These are phyloP conservation scores for Drosophila koepferae DNA, from an alignment of 2,888 invertebrate species.

Conservation along the genomic window DNA sequence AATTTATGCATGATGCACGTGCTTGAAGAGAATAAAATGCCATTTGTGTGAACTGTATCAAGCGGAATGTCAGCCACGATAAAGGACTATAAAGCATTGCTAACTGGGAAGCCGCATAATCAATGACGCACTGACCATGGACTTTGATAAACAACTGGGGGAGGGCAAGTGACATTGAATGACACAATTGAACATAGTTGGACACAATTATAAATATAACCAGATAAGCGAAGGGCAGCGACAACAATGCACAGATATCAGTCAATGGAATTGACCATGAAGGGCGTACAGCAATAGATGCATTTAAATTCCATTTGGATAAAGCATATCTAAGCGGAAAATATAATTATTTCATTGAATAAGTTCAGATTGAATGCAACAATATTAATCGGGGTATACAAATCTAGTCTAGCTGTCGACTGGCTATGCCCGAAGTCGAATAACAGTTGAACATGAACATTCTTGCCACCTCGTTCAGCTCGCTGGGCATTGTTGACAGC, in stretches of 20 bases:
- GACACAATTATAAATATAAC: slow-evolving; percentile 9
- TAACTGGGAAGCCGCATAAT: slow-evolving; percentile 1
- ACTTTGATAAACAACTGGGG: not conserved
- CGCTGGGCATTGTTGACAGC: slow-evolving; percentile 38
- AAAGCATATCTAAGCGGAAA: no score
- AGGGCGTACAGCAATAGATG: no score
- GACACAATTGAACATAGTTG: slow-evolving; percentile 1
- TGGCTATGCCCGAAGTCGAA: not conserved
- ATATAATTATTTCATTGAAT: not conserved
- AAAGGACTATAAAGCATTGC: slow-evolving; percentile 3
- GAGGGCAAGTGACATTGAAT: slow-evolving; percentile 2
- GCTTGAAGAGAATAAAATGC: not conserved
- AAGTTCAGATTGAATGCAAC: not conserved
- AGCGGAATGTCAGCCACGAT: not conserved
- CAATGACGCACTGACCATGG: slow-evolving; percentile 8
- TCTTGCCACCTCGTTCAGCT: slow-evolving; percentile 18
- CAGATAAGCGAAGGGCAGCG: not conserved
- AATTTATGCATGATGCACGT: not conserved
- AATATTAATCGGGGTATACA: not conserved
- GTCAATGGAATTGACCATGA: slow-evolving; percentile 1
- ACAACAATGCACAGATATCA: not conserved
- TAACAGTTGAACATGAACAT: slow-evolving; percentile 18
- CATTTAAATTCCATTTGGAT: not conserved
- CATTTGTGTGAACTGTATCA: not conserved
- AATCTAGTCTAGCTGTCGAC: not conserved